Evolutionary conservation across 2,888 invertebrate genomes (phyloP), one percentile per base, ranked within the genome.

Genomic region (Slavum lentiscoides): DNA sequence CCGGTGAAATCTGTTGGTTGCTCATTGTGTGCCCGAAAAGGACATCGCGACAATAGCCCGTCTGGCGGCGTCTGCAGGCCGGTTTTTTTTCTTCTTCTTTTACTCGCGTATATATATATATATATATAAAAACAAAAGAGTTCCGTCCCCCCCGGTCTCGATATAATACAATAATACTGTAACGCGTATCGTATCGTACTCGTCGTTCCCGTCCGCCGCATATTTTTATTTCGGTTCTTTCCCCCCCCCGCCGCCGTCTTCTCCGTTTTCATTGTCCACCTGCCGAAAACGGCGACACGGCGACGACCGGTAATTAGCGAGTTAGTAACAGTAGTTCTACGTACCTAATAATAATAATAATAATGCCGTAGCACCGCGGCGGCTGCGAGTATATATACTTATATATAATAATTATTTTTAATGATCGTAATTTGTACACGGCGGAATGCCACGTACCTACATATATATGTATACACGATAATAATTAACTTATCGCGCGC

Each of bases 11-110:
- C 61, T 69, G 17, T 55, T 21, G 55, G 37, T 66, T 21, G 53
- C 61, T 15, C 64, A 72, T 80, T 80, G 77, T 80, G 55, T 39
- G 55, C 77, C 77, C 77, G 64, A 70, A 70, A 80, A 80, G 77
- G 77, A 80, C 55, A 70, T 74, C 19, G 73, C 43, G 66, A 77
- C 77, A 70, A 70, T 69, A 49, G 49, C 49, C 49, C 49, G 7
- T 7, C 43, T 11, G 43, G 6, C 43, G 43, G 43, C 43, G 49
- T 11, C 49, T 9, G 8, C 49, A 8, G 30, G 59, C 49, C 61
- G 68, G 69, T 68, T 68, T 59, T 13, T 43, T n/a, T 21, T 21
- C 6, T 59, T 17, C 58, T 67, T 75, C 30, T 66, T 75, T 3
- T 15, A 49, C 49, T 11, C 49, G 11, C 49, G 11, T 15, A 49